Evolutionary conservation across 2,113 vertebrate genomes (phyloP).

Genomic region (Vicugna pacos): DNA sequence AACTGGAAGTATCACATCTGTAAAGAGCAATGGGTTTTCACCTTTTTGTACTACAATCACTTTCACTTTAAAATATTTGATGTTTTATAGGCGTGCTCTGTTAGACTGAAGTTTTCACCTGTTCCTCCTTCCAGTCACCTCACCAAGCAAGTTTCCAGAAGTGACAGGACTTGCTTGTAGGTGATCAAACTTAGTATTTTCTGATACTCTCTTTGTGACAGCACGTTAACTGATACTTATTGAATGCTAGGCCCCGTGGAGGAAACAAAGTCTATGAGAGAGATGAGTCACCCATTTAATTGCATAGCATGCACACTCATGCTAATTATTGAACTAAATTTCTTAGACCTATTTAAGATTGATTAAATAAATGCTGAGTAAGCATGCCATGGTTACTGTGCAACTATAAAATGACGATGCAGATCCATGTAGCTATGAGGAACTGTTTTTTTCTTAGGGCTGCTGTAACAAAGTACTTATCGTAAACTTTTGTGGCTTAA

Average conservation of each 20-base stretch:
- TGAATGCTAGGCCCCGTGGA: neutral
- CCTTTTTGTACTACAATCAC: neutral
- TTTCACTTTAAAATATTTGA: constrained; percentile 36
- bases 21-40: constrained; percentile 15
- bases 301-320: neutral
- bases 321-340: neutral
- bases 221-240: neutral
- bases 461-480: neutral
- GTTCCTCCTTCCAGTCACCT: neutral
- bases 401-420: neutral
- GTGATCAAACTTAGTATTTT: neutral
- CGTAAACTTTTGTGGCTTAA: neutral
- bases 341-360: neutral
- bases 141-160: neutral
- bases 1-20: constrained; percentile 6
- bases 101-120: neutral
- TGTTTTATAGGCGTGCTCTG: neutral
- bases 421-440: neutral
- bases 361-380: neutral
- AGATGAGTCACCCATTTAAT: neutral
- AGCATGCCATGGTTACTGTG: neutral
- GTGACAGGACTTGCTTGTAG: neutral
- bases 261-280: neutral
- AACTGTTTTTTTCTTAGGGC: neutral
- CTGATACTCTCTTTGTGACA: neutral